Evolutionary conservation across 2,888 invertebrate species (phyloP).

Genomic region (Diloba caeruleocephala): DNA sequence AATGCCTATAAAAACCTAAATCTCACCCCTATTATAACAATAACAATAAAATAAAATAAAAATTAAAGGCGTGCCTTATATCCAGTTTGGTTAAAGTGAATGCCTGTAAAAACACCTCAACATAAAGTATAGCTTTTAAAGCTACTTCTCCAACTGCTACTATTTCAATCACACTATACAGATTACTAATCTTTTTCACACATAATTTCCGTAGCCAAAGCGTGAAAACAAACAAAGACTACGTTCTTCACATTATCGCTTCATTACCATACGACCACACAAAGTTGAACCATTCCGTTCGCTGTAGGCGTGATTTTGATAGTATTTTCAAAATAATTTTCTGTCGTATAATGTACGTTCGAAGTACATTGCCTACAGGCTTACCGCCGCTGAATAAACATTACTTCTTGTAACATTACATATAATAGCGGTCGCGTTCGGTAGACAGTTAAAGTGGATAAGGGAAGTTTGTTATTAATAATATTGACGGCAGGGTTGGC

Average conservation of each 20-base stretch:
- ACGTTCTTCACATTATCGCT: conserved; percentile 8
- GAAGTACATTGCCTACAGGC: conserved; percentile 32
- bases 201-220: not conserved
- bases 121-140: not conserved
- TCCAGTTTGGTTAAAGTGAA: no score
- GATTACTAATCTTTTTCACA: not conserved
- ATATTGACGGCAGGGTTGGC: no score
- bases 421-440: conserved; percentile 18
- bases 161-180: not conserved
- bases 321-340: conserved; percentile 61
- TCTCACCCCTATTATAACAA: no score
- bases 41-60: no score
- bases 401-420: conserved; percentile 47
- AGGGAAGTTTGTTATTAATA: conserved; percentile 34
- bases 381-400: conserved; percentile 51
- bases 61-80: no score
- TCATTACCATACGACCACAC: conserved; percentile 64
- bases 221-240: conserved; percentile 7
- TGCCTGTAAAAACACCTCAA: not conserved
- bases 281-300: conserved; percentile 31
- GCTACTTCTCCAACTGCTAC: not conserved
- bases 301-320: conserved; percentile 56
- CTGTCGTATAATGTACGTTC: conserved; percentile 51
- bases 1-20: no score
- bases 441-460: conserved; percentile 34